Evolutionary conservation across 2,797 vertebrate genomes (phyloP).

Genomic region (Notoglanidium macrostoma): DNA sequence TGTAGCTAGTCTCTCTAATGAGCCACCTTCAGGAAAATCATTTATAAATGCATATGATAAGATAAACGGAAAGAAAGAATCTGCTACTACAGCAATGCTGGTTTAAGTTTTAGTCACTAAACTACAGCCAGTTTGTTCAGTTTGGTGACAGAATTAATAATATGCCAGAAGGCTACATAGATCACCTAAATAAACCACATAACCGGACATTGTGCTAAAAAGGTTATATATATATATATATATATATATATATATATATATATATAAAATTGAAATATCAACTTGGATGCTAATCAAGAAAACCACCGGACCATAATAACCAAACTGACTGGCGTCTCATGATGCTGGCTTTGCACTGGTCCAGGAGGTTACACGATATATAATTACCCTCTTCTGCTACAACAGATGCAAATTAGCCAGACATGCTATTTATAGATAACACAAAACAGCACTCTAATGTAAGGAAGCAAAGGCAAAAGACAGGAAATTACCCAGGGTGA

Average conservation of each 20-base stretch:
- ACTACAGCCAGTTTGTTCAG: background rate
- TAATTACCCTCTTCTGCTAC: conserved; percentile 33
- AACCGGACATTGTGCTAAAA: background rate
- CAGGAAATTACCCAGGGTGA: conserved; percentile 8
- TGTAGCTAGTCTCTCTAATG: background rate
- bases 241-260: too few relatives aligned
- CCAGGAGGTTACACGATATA: conserved; percentile 32
- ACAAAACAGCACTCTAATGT: conserved; percentile 25
- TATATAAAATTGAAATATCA: background rate
- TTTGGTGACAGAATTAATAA: background rate
- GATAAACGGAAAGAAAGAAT: background rate
- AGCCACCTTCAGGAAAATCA: background rate
- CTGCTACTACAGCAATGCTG: background rate
- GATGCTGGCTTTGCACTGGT: conserved; percentile 13
- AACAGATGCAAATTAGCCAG: conserved; percentile 36
- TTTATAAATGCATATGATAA: background rate
- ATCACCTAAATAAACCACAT: background rate
- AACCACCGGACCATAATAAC: background rate
- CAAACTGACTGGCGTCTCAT: background rate
- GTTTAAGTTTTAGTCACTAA: background rate
- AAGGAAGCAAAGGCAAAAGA: conserved; percentile 16
- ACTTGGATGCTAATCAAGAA: background rate
- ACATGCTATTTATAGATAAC: conserved; percentile 40
- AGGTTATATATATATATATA: too few relatives aligned
- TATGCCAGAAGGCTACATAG: background rate